These are phyloP conservation scores for Cranoglanis bouderius DNA, from an alignment of 2,113 vertebrate species.

Conservation along the genomic window DNA sequence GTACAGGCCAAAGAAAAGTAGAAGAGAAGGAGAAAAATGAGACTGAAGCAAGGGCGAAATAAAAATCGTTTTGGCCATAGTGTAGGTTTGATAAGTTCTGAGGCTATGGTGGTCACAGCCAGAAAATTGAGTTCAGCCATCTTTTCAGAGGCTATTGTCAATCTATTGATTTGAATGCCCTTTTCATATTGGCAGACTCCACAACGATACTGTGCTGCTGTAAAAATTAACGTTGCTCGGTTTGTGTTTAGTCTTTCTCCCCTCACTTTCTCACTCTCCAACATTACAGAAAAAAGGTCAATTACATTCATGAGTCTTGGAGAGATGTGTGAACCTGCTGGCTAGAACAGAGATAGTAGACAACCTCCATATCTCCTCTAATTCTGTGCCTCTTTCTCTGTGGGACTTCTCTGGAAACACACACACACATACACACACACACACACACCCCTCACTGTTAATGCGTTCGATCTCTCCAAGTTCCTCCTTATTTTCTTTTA, in stretches of 20 bases:
- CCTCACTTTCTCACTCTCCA: slow-evolving; percentile 65
- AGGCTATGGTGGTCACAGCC: slow-evolving; percentile 76
- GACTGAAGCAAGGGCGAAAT: not conserved
- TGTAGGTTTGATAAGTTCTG: slow-evolving; percentile 2
- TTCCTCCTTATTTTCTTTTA: slow-evolving; percentile 50
- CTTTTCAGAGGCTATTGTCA: slow-evolving; percentile 91
- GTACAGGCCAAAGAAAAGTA: slow-evolving; percentile 7
- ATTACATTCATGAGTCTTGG: slow-evolving; percentile 92
- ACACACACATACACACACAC: slow-evolving; percentile 32
- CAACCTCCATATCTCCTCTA: slow-evolving; percentile 93
- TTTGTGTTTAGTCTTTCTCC: slow-evolving; percentile 75
- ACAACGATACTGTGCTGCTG: slow-evolving; percentile 84
- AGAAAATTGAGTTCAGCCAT: slow-evolving; percentile 93
- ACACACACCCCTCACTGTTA: slow-evolving; percentile 30
- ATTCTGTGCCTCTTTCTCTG: slow-evolving; percentile 63
- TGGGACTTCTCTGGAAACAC: not conserved
- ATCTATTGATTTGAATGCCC: slow-evolving; percentile 96
- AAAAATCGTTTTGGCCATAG: slow-evolving; percentile 19
- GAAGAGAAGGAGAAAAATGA: not conserved
- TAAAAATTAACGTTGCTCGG: slow-evolving; percentile 90
- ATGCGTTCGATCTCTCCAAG: slow-evolving; percentile 45
- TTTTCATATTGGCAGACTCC: slow-evolving; percentile 91
- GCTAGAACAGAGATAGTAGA: slow-evolving; percentile 83
- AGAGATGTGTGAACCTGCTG: slow-evolving; percentile 84
- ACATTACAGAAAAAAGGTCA: slow-evolving; percentile 93